phyloP scores from a whole-genome alignment of 2,797 vertebrate species.

The Aeoliscus strigatus region DNA sequence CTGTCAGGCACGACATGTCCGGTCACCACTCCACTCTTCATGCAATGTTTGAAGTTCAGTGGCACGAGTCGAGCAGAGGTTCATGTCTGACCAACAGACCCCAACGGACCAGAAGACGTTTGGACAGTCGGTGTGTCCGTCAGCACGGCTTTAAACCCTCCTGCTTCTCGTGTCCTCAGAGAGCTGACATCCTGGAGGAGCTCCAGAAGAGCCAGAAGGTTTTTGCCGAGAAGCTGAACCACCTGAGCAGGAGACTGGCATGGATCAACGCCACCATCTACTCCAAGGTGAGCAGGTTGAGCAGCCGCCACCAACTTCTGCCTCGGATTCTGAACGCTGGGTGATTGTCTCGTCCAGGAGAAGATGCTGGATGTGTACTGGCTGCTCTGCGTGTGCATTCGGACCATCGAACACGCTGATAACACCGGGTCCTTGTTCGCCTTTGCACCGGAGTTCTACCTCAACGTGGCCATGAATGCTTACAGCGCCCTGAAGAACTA shows the following conservation, averaged over 20 bases:
- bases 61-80: no score
- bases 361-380: conserved; percentile 97
- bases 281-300: conserved; percentile 81
- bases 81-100: no score
- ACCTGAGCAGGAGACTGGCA: conserved; percentile 90
- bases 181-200: conserved; percentile 89
- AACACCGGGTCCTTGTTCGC: conserved; percentile 85
- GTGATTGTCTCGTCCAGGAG: conserved; percentile 85
- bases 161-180: no score
- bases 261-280: conserved; percentile 99
- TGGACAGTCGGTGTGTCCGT: no score
- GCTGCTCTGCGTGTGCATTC: conserved; percentile 89
- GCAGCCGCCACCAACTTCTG: no score
- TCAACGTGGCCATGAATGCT: conserved; percentile 96
- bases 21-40: no score
- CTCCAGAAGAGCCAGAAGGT: conserved; percentile 94
- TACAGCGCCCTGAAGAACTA: conserved; percentile 99
- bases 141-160: no score
- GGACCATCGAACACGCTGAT: conserved; percentile 88
- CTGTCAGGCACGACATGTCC: no score
- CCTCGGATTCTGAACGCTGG: no score
- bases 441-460: conserved; percentile 96
- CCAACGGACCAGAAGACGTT: no score
- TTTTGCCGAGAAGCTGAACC: conserved; percentile 95
- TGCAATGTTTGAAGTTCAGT: no score